phyloP scores from a whole-genome alignment of 2,888 invertebrate genomes.

The Saturnia japonica region DNA sequence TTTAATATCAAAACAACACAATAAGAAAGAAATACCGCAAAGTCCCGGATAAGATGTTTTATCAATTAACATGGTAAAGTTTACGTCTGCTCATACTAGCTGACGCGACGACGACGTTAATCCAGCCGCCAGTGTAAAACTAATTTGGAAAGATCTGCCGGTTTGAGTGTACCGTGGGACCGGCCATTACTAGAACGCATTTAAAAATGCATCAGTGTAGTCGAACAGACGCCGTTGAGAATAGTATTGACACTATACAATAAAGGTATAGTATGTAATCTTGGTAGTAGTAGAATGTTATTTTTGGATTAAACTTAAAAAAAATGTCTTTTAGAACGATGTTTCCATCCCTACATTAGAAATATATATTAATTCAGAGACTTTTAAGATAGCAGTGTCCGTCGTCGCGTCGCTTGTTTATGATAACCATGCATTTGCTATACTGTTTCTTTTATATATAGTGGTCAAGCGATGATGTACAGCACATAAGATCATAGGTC shows the following conservation, averaged over 20 bases:
- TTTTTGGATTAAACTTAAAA: background rate
- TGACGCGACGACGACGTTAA: background rate
- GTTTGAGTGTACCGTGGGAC: slow-evolving; percentile 17
- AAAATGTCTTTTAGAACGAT: too few species aligned
- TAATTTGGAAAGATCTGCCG: slow-evolving; percentile 13
- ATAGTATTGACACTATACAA: background rate
- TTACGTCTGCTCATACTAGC: background rate
- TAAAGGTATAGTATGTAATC: background rate
- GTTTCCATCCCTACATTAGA: too few species aligned
- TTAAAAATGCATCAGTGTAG: slow-evolving; percentile 20
- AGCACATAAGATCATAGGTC: background rate
- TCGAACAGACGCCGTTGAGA: background rate
- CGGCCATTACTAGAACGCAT: slow-evolving; percentile 16
- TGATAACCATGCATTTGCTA: background rate
- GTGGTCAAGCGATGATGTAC: background rate
- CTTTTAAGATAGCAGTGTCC: background rate
- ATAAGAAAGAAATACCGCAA: background rate
- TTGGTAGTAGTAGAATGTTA: background rate
- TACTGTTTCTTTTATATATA: background rate
- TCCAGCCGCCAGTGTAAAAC: background rate
- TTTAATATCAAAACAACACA: background rate
- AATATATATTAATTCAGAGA: too few species aligned
- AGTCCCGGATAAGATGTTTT: slow-evolving; percentile 5
- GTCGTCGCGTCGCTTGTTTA: background rate
- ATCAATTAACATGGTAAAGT: background rate